Evolutionary conservation across 2,888 invertebrate species (phyloP), one percentile per base, ranked within the genome.

Genomic region (Lathronympha strigana): DNA sequence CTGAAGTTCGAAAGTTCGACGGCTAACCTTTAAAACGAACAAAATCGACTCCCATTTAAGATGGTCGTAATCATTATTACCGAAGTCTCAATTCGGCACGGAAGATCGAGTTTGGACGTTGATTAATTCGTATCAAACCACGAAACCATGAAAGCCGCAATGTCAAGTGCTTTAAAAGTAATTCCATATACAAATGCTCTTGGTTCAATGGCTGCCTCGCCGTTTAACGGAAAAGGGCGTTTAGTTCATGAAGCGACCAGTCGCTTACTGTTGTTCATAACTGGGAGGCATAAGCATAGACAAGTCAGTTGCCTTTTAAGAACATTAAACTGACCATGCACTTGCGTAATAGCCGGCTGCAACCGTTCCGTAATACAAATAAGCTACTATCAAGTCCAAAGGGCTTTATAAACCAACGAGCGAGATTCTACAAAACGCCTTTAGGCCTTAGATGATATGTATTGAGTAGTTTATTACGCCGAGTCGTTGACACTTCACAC

Each of bases 81-180:
- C 67, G 72, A 74, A 70, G 72, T 63, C 74, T 71, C 71, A 75
- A 83, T 80, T 76, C 63, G 68, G 70, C 71, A 74, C 67, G 62
- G 67, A 69, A 73, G 71, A 79, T 79, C 72, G 74, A 74, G 74
- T 76, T 72, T 72, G 68, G 73, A 74, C 75, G 72, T 75, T 74
- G 77, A 82, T 82, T 78, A 76, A 80, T 76, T 75, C 73, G 72
- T 72, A 63, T 73, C 71, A 72, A 69, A 71, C 73, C 68, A 57
- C 38, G 49, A 60, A 81, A 76, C 81, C 81, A 79, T 84, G 80
- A 81, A 82, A 76, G 73, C 75, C 76, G 67, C 88, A 90, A 90
- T 90, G 90, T 89, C 89, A 89, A 89, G 89, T 87, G 80, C 87
- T 84, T 77, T 71, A 81, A 86, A 88, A 87, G 80, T 80, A 78